phyloP scores from a whole-genome alignment of 2,113 vertebrate genomes.

The Dasyurus viverrinus region DNA sequence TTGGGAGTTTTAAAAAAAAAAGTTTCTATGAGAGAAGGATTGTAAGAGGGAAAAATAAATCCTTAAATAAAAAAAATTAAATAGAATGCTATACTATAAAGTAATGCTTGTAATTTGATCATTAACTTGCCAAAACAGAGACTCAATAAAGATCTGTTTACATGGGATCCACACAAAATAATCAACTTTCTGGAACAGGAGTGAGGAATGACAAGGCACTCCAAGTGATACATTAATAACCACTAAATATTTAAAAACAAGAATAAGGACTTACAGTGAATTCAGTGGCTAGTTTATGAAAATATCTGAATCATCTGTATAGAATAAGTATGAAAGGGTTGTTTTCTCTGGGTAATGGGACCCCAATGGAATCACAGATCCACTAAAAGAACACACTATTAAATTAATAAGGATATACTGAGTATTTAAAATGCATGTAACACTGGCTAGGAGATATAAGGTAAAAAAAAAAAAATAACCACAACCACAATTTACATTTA shows the following conservation, averaged over 20 bases:
- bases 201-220: background rate
- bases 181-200: background rate
- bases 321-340: background rate
- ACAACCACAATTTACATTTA: background rate
- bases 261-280: background rate
- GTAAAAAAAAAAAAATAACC: background rate
- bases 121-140: background rate
- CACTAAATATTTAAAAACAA: background rate
- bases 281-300: background rate
- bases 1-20: background rate
- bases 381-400: background rate
- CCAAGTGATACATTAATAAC: background rate
- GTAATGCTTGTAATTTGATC: background rate
- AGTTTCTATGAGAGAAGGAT: background rate
- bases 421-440: background rate
- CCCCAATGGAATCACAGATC: background rate
- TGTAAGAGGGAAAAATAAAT: background rate
- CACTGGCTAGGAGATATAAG: background rate
- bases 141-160: background rate
- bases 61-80: background rate
- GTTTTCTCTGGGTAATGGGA: background rate
- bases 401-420: background rate
- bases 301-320: background rate
- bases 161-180: background rate
- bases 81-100: background rate